Conservation (phyloP, 2,797 vertebrate species). For the Acrossocheilus fasciatus region DNA sequence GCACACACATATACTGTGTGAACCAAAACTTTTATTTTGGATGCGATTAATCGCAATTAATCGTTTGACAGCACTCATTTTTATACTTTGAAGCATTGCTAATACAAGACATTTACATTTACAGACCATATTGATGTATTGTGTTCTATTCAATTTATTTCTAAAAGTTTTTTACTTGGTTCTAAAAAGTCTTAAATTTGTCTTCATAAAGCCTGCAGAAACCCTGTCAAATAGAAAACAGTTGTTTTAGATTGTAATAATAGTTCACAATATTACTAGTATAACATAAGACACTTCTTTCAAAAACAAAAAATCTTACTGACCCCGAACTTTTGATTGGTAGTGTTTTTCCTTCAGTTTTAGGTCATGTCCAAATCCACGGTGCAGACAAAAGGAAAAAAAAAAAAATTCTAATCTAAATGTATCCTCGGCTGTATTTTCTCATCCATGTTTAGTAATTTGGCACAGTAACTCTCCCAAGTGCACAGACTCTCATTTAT, state of each 20-base stretch:
- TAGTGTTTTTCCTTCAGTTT: background rate
- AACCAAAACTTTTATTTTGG: no score
- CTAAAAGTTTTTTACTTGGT: no score
- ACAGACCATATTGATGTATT: no score
- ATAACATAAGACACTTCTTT: background rate
- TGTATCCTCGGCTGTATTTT: background rate
- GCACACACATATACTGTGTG: no score
- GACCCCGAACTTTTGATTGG: background rate
- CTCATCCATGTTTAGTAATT: constrained; percentile 12
- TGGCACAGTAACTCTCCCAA: background rate
- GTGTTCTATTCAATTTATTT: no score
- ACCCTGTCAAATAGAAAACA: background rate
- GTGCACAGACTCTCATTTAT: constrained; percentile 21
- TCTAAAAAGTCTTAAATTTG: no score
- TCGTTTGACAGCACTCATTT: no score
- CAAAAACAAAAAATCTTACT: background rate
- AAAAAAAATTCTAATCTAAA: background rate
- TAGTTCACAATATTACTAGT: background rate
- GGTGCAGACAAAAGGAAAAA: background rate
- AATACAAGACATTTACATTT: no score
- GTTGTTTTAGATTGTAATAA: background rate
- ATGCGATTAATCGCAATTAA: no score
- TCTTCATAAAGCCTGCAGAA: background rate
- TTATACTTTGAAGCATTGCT: no score
- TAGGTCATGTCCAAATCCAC: background rate